Evolutionary conservation across 2,113 vertebrate species (phyloP), one percentile per base, ranked within the genome.

Genomic region (Numenius arquata): DNA sequence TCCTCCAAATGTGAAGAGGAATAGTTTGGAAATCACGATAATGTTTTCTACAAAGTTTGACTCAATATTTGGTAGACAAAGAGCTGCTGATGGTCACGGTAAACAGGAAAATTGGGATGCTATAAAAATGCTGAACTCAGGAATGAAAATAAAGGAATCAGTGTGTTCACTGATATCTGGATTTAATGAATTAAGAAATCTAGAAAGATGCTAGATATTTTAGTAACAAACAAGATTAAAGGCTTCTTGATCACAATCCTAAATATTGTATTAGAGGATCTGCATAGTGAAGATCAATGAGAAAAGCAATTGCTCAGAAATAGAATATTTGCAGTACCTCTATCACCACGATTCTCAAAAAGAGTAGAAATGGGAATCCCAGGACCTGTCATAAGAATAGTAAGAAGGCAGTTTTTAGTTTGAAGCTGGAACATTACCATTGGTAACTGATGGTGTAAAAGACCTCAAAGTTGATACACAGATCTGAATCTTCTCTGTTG

Each of bases 291-390:
- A 74, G 20, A 66, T 72, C 68, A 93, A 84, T 10, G 40, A 75
- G 34, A 75, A 86, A 78, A 88, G 25, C 17, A 83, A 47, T 23
- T 50, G 22, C 19, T 85, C 9, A 90, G 34, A 95, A 95, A 88
- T 14, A 85, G 38, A 34, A 53, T 59, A 93, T 80, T 88, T 94
- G 58, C 26, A 16, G 36, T 98, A 98, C 98, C 98, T 98, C 97
- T 97, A 14, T 98, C 95, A 4, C 96, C 91, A 13, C 1, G 53
- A 81, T 97, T 98, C 20, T 98, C 98, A 36, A 98, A 98, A 88
- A 98, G 97, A 68, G 98, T 98, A 40, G 98, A 98, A 95, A 98
- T 98, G 38, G 98, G 98, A 89, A 98, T 95, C 9, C 98, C 98
- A 0, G 98, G 98, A 77, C 98, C 98, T 98, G 94, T 59, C 14